A percentile compares a stretch with the other conserved stretches of the same genome.
These are phyloP conservation scores for Chrysemys picta DNA, from an alignment of 2,113 vertebrate species.

Conservation along the genomic window DNA sequence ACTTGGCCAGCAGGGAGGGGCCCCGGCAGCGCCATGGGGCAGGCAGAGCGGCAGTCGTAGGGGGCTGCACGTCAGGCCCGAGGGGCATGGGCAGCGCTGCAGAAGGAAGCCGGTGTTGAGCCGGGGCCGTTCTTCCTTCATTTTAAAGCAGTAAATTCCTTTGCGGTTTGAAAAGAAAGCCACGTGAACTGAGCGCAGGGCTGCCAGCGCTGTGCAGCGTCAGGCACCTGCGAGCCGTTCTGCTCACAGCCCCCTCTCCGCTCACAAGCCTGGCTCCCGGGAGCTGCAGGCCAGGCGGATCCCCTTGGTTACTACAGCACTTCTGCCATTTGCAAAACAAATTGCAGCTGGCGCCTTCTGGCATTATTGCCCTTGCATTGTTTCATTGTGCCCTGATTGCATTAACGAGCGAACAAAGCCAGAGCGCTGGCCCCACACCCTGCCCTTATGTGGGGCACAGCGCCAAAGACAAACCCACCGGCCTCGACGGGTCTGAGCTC, in stretches of 20 bases:
- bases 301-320: neutral
- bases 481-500: neutral
- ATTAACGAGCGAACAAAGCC: fast-evolving
- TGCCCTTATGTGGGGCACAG: no score
- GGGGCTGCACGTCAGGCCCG: no score
- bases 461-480: no score
- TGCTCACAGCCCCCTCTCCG: fast-evolving
- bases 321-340: neutral
- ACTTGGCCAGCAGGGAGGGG: no score
- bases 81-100: no score
- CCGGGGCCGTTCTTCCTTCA: fast-evolving
- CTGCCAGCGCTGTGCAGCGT: neutral
- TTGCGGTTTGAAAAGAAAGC: neutral
- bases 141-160: fast-evolving
- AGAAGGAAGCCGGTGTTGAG: no score
- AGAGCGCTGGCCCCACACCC: no score
- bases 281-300: no score
- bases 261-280: no score
- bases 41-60: no score
- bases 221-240: fast-evolving
- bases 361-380: neutral
- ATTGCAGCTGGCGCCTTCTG: neutral
- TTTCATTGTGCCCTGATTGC: fast-evolving
- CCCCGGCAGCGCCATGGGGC: no score
- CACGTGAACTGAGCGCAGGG: fast-evolving